Conservation (phyloP, 1,140 invertebrate genomes). For the Drosophila nigromelanica region DNA sequence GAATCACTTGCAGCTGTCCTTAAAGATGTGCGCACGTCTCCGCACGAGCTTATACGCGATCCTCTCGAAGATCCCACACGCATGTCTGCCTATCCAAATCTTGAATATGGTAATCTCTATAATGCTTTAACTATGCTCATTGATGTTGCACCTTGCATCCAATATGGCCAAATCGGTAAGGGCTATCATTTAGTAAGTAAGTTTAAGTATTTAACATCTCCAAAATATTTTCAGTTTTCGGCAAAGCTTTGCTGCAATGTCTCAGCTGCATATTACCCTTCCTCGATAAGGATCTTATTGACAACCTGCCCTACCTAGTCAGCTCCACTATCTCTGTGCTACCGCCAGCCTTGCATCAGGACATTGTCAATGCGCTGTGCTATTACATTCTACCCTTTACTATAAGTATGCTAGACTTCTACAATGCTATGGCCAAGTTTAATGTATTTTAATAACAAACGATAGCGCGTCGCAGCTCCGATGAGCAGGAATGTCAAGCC, state of each 20-base stretch:
- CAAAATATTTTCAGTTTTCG: constrained; percentile 89
- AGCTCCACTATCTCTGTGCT: constrained; percentile 97
- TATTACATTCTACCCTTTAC: constrained; percentile 98
- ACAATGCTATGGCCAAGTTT: not conserved
- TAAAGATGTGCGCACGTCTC: constrained; percentile 96
- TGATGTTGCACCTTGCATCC: constrained; percentile 93
- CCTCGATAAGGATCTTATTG: constrained; percentile 97
- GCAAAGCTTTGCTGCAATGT: constrained; percentile 94
- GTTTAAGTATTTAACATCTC: no score
- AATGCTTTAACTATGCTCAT: constrained; percentile 92
- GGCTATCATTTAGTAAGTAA: not conserved
- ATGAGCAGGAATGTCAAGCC: constrained; percentile 92
- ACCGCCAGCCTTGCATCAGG: constrained; percentile 95
- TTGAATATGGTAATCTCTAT: constrained; percentile 97
- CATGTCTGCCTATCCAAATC: constrained; percentile 95
- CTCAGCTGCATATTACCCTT: constrained; percentile 97
- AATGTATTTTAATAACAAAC: not conserved
- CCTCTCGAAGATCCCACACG: constrained; percentile 93
- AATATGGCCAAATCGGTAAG: constrained; percentile 92
- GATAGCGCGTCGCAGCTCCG: constrained; percentile 87
- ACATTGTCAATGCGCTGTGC: constrained; percentile 97
- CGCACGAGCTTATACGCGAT: constrained; percentile 94
- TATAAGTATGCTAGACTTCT: constrained; percentile 88
- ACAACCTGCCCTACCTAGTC: constrained; percentile 96
- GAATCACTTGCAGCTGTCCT: constrained; percentile 89